Evolutionary conservation across 2,888 invertebrate species (phyloP).

Genomic region (Chromoteleia sp.): DNA sequence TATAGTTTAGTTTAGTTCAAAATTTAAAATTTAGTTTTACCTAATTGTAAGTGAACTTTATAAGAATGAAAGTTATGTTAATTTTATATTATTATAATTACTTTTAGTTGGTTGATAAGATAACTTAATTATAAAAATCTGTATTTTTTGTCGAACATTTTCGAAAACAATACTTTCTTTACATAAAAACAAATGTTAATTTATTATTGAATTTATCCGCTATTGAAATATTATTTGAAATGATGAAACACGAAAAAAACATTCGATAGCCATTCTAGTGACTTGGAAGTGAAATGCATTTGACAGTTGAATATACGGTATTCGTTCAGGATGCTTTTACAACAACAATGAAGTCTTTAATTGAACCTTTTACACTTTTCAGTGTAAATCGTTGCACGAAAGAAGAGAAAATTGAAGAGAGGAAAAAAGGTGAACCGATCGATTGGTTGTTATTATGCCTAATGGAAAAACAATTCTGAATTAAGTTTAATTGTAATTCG

Average conservation of each 20-base stretch:
- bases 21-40: too few species aligned
- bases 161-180: too few species aligned
- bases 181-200: too few species aligned
- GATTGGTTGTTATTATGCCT: not conserved
- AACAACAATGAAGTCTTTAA: slow-evolving; percentile 42
- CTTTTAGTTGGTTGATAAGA: too few species aligned
- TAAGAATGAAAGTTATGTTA: too few species aligned
- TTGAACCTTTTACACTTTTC: slow-evolving; percentile 27
- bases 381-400: slow-evolving; percentile 15
- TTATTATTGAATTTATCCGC: not conserved
- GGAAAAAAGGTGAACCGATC: not conserved
- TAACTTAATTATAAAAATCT: too few species aligned
- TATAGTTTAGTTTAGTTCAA: too few species aligned
- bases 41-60: too few species aligned
- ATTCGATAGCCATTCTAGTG: slow-evolving; percentile 29
- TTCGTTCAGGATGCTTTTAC: slow-evolving; percentile 18
- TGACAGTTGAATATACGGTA: slow-evolving; percentile 42
- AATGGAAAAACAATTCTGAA: slow-evolving; percentile 26
- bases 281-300: slow-evolving; percentile 22
- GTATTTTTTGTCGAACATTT: too few species aligned
- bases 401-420: slow-evolving; percentile 22
- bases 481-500: slow-evolving; percentile 18
- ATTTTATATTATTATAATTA: too few species aligned
- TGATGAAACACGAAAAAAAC: slow-evolving; percentile 27
- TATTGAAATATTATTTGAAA: slow-evolving; percentile 2